Conservation (phyloP, 2,888 invertebrate species). For the Lasioglossum figueresi region DNA sequence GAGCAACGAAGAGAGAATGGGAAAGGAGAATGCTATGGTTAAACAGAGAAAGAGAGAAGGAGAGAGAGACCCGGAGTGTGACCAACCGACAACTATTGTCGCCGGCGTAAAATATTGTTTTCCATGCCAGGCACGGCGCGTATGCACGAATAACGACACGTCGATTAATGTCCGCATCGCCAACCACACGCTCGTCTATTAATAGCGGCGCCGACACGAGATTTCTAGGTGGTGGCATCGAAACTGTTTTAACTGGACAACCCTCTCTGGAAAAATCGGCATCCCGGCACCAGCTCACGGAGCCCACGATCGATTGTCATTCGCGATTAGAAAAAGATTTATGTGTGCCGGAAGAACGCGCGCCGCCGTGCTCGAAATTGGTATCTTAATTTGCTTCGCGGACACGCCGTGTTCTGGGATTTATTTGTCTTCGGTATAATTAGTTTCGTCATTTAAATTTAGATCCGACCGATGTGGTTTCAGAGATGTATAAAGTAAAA, state of each 20-base stretch:
- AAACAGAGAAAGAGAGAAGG: slow-evolving; percentile 18
- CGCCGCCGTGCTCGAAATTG: neutral
- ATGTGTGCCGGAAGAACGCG: slow-evolving; percentile 17
- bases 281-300: neutral
- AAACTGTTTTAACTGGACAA: slow-evolving; percentile 31
- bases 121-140: slow-evolving; percentile 77
- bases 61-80: slow-evolving; percentile 27
- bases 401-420: neutral
- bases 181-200: slow-evolving; percentile 74
- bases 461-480: too few species aligned
- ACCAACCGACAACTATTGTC: slow-evolving; percentile 74
- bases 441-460: neutral
- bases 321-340: slow-evolving; percentile 24
- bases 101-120: slow-evolving; percentile 77
- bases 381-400: slow-evolving; percentile 19
- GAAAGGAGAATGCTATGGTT: slow-evolving; percentile 1
- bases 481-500: too few species aligned
- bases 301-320: slow-evolving; percentile 7
- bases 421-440: neutral
- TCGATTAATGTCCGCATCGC: slow-evolving; percentile 78
- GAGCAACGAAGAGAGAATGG: neutral
- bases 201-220: slow-evolving; percentile 73
- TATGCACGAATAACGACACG: slow-evolving; percentile 78
- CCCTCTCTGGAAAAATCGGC: slow-evolving; percentile 24
- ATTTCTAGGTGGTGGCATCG: slow-evolving; percentile 64